These are phyloP conservation scores for Heterocephalus glaber DNA, from an alignment of 2,113 vertebrate species.

Conservation along the genomic window DNA sequence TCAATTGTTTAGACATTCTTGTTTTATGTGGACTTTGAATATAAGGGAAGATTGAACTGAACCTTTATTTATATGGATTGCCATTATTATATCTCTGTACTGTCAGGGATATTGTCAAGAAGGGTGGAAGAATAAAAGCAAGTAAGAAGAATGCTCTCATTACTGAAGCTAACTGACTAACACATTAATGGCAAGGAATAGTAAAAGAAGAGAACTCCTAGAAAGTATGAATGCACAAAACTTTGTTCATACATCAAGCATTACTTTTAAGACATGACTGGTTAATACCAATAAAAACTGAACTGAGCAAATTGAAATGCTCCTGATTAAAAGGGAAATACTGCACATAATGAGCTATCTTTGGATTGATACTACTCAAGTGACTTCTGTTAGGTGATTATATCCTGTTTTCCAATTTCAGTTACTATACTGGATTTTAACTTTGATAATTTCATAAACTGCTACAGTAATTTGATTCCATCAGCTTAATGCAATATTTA, in stretches of 20 bases:
- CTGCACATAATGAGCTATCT: not conserved
- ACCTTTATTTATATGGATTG: not conserved
- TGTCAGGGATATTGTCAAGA: not conserved
- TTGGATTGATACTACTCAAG: not conserved
- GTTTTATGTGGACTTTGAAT: not conserved
- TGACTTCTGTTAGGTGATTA: not conserved
- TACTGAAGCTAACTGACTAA: not conserved
- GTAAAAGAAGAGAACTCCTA: not conserved
- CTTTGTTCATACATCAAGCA: not conserved
- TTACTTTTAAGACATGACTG: not conserved
- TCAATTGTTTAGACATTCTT: not conserved
- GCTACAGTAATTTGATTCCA: not conserved
- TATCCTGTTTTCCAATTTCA: not conserved
- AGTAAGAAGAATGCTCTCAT: not conserved
- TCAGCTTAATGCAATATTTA: not conserved
- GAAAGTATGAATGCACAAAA: not conserved
- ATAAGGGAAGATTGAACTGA: not conserved
- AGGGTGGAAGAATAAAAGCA: not conserved
- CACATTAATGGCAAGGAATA: not conserved
- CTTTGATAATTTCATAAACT: not conserved
- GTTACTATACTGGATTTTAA: not conserved
- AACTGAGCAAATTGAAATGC: not conserved
- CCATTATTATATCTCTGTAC: not conserved
- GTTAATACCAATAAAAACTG: not conserved
- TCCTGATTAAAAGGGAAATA: not conserved